Percentiles rank a stretch among this genome's conserved stretches.
Conservation (phyloP, 2,113 vertebrate species). For the Thoracochromis brauschi region DNA sequence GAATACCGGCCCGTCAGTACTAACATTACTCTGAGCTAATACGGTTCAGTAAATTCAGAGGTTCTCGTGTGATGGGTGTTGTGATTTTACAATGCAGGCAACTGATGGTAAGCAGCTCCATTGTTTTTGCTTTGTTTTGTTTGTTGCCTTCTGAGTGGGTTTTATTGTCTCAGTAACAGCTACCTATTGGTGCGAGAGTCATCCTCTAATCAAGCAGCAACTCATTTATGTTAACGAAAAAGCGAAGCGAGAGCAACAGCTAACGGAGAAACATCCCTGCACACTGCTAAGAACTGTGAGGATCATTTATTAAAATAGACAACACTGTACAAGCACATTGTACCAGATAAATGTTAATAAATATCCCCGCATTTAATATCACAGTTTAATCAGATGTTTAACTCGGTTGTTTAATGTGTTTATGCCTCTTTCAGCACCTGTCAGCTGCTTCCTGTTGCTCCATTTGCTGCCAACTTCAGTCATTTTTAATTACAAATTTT, state of each 20-base stretch:
- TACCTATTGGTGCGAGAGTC: not conserved
- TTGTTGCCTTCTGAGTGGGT: not conserved
- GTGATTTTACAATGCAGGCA: not conserved
- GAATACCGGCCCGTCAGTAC: not conserved
- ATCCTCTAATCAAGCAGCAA: not conserved
- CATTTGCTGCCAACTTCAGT: not conserved
- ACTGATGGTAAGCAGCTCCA: constrained; percentile 8
- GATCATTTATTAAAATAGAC: not conserved
- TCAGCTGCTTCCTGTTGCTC: not conserved
- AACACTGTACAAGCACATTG: not conserved
- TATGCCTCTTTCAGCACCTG: not conserved
- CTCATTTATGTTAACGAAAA: not conserved
- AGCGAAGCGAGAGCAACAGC: not conserved
- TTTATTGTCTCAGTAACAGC: constrained; percentile 14
- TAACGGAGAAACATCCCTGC: not conserved
- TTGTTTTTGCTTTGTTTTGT: not conserved
- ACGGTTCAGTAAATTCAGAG: not conserved
- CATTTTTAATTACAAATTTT: constrained; percentile 17
- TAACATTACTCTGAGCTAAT: not conserved
- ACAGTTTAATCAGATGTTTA: not conserved
- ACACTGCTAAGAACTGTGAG: not conserved
- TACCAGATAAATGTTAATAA: not conserved
- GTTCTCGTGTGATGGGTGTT: not conserved
- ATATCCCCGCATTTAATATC: not conserved
- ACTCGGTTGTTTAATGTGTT: not conserved